Base-by-base conservation (phyloP, 2,797 vertebrate species). In the Rhincodon typus region DNA sequence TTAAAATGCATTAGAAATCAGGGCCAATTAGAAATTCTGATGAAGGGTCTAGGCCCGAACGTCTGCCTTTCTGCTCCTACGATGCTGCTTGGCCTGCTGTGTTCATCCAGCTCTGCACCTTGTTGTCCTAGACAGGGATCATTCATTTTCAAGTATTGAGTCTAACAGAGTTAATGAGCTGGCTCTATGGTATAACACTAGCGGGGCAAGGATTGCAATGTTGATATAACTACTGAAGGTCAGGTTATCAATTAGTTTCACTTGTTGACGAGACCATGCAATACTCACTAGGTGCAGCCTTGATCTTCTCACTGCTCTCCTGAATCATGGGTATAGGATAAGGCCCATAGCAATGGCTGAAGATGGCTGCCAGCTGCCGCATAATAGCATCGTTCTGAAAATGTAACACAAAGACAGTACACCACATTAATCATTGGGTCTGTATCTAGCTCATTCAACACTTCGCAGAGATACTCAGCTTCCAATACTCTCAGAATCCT, bases 311-410 rank as follows among this genome's bases (percentile, higher is more conserved):
- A n/a, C 42, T 27, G 12, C 12, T 27, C 25, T 98, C 98, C 0
- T 97, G 98, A 97, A 98, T 97, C 96, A 98, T 98, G 3, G 98
- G 98, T 96, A 98, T 98, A 96, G 98, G 98, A 96, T 98, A 98
- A 12, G 98, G 98, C 38, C 98, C 98, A 23, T 98, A 98, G 96
- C 98, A 98, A 96, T 98, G 98, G 1, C 98, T 98, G 97, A 98
- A 98, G 95, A 98, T 98, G 96, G 98, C 98, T 10, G 98, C 97
- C 96, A 98, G 97, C 97, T 98, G 98, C 97, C 98, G 98, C 96
- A 97, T 97, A 95, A 98, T 98, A 96, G 97, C 97, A 96, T 98
- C 98, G 12, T 98, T 98, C 98, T 98, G 97, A 74, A 91, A 87
- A 87, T n/a, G 57, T 2, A 74, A 69, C 15, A 46, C 46, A 70